These are phyloP conservation scores for Drosophila villosipedis DNA, from an alignment of 2,888 invertebrate genomes.

Conservation along the genomic window DNA sequence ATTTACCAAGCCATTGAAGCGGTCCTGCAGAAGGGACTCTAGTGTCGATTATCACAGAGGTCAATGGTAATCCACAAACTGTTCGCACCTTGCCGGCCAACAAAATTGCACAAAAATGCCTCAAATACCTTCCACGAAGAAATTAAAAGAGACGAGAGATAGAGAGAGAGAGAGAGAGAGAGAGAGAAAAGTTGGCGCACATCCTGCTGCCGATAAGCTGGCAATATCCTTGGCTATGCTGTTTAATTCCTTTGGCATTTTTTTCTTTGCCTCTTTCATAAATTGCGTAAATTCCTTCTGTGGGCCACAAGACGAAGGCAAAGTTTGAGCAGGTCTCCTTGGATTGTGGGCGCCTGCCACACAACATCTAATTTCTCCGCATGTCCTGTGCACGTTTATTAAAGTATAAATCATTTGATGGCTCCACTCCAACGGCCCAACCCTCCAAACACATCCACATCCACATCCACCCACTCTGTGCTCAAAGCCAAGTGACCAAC, in stretches of 20 bases:
- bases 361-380: conserved; percentile 72
- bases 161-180: not conserved
- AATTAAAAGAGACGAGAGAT: not conserved
- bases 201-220: conserved; percentile 51
- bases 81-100: conserved; percentile 64
- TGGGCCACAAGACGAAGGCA: conserved; percentile 56
- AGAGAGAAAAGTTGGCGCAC: conserved; percentile 11
- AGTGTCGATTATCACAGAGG: conserved; percentile 26
- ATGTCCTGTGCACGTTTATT: conserved; percentile 78
- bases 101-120: conserved; percentile 71
- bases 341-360: conserved; percentile 34
- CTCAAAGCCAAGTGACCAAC: conserved; percentile 46
- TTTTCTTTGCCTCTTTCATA: conserved; percentile 59
- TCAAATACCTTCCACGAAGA: conserved; percentile 57
- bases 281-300: conserved; percentile 77
- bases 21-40: conserved; percentile 13
- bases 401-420: conserved; percentile 78
- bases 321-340: not conserved
- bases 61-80: conserved; percentile 45
- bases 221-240: conserved; percentile 61
- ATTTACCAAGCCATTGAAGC: conserved; percentile 15
- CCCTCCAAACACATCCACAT: not conserved
- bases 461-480: not conserved
- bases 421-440: not conserved
- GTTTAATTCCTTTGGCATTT: conserved; percentile 77